Evolutionary conservation across 2,113 vertebrate genomes (phyloP).

Genomic region (Calonectris borealis): DNA sequence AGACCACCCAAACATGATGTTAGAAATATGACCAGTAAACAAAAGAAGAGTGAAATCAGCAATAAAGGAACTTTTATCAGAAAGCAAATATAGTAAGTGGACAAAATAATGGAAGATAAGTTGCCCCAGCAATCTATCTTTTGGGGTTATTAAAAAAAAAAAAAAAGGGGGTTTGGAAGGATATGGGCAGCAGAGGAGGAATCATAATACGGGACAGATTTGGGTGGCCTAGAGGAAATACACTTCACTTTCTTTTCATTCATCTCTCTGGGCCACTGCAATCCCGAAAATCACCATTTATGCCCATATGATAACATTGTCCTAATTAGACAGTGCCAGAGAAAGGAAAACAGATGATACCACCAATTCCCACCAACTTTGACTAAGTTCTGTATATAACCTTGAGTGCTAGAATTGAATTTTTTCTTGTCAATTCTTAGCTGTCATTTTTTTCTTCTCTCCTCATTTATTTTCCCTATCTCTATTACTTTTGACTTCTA

Average conservation of each 20-base stretch:
- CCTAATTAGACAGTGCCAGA: not conserved
- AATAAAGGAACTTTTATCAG: not conserved
- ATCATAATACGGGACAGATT: not conserved
- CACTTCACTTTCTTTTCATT: not conserved
- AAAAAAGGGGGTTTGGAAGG: not conserved
- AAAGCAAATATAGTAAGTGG: not conserved
- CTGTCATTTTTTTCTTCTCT: not conserved
- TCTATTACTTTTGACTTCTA: not conserved
- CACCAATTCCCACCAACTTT: not conserved
- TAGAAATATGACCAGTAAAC: constrained; percentile 17
- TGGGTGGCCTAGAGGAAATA: not conserved
- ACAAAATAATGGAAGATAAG: not conserved
- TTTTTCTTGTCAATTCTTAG: not conserved
- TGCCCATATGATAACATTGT: fast-evolving
- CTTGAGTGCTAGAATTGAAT: not conserved
- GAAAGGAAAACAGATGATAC: not conserved
- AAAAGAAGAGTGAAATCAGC: not conserved
- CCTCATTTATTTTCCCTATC: not conserved
- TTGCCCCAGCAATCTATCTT: not conserved
- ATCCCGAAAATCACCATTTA: not conserved
- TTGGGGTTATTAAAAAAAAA: not conserved
- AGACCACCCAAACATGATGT: constrained; percentile 38
- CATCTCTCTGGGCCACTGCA: not conserved
- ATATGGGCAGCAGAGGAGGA: not conserved
- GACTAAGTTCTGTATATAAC: not conserved